A percentile compares a stretch with the other conserved stretches of the same genome.
phyloP scores from a whole-genome alignment of 2,888 invertebrate species.

The Amphimallon solstitiale region DNA sequence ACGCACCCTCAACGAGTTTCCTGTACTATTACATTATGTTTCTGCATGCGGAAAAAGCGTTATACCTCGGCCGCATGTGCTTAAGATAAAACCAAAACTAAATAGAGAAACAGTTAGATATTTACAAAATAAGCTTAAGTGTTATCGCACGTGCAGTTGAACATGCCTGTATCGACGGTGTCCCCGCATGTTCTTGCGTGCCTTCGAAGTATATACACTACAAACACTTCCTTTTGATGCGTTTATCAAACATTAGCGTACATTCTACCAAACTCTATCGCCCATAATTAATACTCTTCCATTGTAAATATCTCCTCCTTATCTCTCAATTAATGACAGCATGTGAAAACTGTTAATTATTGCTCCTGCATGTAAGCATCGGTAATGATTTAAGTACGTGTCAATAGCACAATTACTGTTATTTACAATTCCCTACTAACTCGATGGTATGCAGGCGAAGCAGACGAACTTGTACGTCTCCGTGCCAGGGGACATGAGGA shows the following conservation, averaged over 20 bases:
- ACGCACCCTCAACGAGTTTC: too few relatives aligned
- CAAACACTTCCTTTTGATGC: too few relatives aligned
- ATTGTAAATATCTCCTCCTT: slow-evolving; percentile 16
- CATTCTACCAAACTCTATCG: background rate
- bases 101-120: slow-evolving; percentile 27
- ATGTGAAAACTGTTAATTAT: slow-evolving; percentile 31
- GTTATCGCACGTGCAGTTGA: slow-evolving; percentile 18
- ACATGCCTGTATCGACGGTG: background rate
- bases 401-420: slow-evolving; percentile 28
- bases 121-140: slow-evolving; percentile 21
- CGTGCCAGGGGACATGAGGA: background rate
- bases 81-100: slow-evolving; percentile 12
- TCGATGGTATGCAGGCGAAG: background rate
- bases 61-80: background rate
- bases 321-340: slow-evolving; percentile 30
- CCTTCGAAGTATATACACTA: too few relatives aligned
- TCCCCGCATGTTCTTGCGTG: too few relatives aligned
- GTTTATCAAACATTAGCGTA: too few relatives aligned
- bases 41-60: too few relatives aligned
- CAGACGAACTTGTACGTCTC: background rate
- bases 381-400: slow-evolving; percentile 29
- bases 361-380: slow-evolving; percentile 20
- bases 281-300: slow-evolving; percentile 25
- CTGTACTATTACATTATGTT: too few relatives aligned
- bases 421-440: slow-evolving; percentile 24